Percentiles rank a stretch among this genome's conserved stretches.
Evolutionary conservation across 2,113 vertebrate species (phyloP).

Genomic region (Ageneiosus marmoratus): DNA sequence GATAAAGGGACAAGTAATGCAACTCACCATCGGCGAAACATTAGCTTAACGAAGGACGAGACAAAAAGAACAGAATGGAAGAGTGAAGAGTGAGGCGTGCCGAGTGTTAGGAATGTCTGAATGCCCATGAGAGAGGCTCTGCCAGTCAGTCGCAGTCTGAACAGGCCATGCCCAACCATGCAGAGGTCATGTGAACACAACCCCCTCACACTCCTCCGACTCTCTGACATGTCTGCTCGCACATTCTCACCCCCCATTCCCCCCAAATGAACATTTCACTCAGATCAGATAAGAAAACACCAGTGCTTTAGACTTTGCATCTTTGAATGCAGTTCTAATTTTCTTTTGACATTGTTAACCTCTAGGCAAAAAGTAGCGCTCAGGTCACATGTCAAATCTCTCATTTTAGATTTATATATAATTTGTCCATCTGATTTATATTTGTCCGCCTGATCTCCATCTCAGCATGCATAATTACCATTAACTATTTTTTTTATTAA

Average conservation of each 20-base stretch:
- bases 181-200: constrained; percentile 76
- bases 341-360: not conserved
- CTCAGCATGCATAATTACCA: not conserved
- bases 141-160: constrained; percentile 76
- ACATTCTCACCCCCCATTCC: constrained; percentile 44
- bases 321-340: not conserved
- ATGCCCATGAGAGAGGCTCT: constrained; percentile 86
- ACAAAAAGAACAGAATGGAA: constrained; percentile 12
- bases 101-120: constrained; percentile 78
- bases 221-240: constrained; percentile 68
- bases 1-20: not conserved
- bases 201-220: constrained; percentile 68
- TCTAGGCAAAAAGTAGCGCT: not conserved
- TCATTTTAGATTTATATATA: not conserved
- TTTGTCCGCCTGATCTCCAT: too few species aligned
- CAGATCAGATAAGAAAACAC: constrained; percentile 63
- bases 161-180: constrained; percentile 66
- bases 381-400: not conserved
- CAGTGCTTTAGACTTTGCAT: not conserved
- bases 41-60: not conserved
- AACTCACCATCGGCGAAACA: not conserved
- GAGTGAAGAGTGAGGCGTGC: constrained; percentile 12
- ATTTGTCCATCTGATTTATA: too few species aligned
- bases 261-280: constrained; percentile 64
- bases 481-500: not conserved